These are phyloP conservation scores for Hesperia comma DNA, from an alignment of 2,888 invertebrate genomes.

Conservation along the genomic window DNA sequence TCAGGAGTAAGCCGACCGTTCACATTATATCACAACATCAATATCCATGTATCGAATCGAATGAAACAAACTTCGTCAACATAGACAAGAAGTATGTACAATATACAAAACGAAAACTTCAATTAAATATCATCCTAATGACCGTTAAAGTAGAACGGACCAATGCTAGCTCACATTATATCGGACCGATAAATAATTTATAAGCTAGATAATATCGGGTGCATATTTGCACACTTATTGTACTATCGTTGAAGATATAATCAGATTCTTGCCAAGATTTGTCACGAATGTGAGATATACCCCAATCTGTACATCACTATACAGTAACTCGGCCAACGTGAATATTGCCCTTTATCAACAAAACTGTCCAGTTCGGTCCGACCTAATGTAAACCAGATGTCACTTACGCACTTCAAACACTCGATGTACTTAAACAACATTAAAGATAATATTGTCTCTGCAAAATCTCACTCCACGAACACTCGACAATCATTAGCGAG, in stretches of 20 bases:
- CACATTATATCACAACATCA: slow-evolving; percentile 38
- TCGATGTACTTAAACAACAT: slow-evolving; percentile 70
- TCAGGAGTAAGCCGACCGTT: not conserved
- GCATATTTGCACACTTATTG: not conserved
- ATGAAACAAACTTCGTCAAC: slow-evolving; percentile 45
- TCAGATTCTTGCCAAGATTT: not conserved
- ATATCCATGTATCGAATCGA: slow-evolving; percentile 36
- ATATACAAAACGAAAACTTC: slow-evolving; percentile 47
- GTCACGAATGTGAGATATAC: not conserved
- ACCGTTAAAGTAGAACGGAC: slow-evolving; percentile 8
- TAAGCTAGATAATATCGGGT: not conserved
- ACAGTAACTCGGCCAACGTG: not conserved
- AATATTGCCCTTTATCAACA: not conserved
- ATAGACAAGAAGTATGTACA: slow-evolving; percentile 51
- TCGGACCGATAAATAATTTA: not conserved
- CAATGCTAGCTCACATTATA: not conserved
- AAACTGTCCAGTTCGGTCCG: not conserved
- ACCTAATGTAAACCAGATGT: not conserved
- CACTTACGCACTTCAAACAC: slow-evolving; percentile 38
- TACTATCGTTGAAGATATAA: not conserved
- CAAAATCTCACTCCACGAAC: slow-evolving; percentile 82
- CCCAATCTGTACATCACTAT: not conserved
- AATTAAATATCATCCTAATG: slow-evolving; percentile 28
- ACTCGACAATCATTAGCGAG: slow-evolving; percentile 80
- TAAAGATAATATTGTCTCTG: slow-evolving; percentile 82